Base-by-base conservation (phyloP, 1,140 invertebrate species). In the Teleogryllus occipitalis region DNA sequence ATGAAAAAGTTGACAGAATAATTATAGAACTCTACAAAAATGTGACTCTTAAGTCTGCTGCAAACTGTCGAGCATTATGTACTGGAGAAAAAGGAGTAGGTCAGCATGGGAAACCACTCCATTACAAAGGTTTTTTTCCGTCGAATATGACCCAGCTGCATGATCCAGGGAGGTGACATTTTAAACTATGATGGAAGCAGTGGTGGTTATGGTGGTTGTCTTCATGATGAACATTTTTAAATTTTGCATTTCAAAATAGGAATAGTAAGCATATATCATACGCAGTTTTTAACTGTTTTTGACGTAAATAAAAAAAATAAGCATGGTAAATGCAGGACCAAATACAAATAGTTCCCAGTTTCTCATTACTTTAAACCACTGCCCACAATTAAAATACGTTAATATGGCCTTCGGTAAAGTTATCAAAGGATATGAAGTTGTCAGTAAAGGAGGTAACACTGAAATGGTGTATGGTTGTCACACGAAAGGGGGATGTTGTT, bases 281-380 rank as follows among this genome's bases (percentile, higher is more conserved):
- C 88, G 89, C 82, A 82, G 85, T 82, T 83, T 84, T 83, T 82
- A 14, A 86, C 93, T 88, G 89, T 95, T 85, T 88, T 90, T 54
- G 65, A 79, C 14, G 86, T 86, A 65, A 94, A 94, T 79, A n/a
- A n/a, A n/a, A n/a, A n/a, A n/a, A n/a, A n/a, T 98, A 5, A 96
- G 95, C 81, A 97, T 97, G 95, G 95, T 95, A 0, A 98, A 98
- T 86, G 90, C 91, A 82, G 96, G 96, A 18, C 92, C 92, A 6
- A 90, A 98, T 85, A 94, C 94, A 73, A 98, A 98, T 84, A 95
- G 93, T 79, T 97, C 95, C 8, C 97, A 99, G 87, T 99, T 99
- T 87, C 97, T 98, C 83, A 95, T 99, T 22, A 97, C 96, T 6
- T 90, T 93, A 15, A 93, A 91, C 0, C 90, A 93, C 7, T 95